Evolutionary conservation across 2,113 vertebrate species (phyloP), one percentile per base, ranked within the genome.

Genomic region (Cathartes aura): DNA sequence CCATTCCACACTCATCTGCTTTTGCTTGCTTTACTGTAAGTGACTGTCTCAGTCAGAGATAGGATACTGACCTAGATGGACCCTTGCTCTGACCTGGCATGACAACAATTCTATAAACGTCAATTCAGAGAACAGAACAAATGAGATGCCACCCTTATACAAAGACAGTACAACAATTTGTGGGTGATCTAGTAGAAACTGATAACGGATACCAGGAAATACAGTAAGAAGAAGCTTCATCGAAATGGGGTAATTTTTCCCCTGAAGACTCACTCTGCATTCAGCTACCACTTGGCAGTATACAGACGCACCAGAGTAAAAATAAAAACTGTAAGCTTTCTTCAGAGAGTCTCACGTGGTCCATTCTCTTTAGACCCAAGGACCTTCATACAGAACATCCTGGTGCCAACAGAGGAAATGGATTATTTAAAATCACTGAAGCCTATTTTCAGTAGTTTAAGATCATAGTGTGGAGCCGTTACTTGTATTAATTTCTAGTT

Each of bases 381-480:
- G 32, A 55, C 26, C 20, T 70, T 58, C 63, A 29, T 4, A 36
- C 0, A 50, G 32, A 91, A 81, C 15, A 48, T 22, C 14, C 42
- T 48, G 42, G 5, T 86, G 38, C 29, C 43, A 62, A 34, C 32
- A 59, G 27, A 82, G 34, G 8, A 82, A 62, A 58, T 4, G 2
- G 38, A 50, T 70, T 32, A 13, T 36, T 89, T 58, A 72, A 79
- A 73, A 23, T 40, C 62, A 53, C 21, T n/a, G 29, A 62, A 62
- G 16, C 34, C 18, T 58, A 7, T 32, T 91, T 82, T 27, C 40
- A 38, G 20, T 27, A 52, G 34, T 48, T 68, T 60, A 68, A 40
- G 23, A 38, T 55, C 38, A 53, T 17, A 59, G 2, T 8, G 0
- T 8, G 4, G 12, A 3, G n/a, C 6, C 8, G 8, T 26, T 82